Evolutionary conservation across 30 jellyfish, hydroid and myxozoan species (phyloP), one percentile per base, ranked within the genome.

Genomic region (Phacellophora camtschatica): DNA sequence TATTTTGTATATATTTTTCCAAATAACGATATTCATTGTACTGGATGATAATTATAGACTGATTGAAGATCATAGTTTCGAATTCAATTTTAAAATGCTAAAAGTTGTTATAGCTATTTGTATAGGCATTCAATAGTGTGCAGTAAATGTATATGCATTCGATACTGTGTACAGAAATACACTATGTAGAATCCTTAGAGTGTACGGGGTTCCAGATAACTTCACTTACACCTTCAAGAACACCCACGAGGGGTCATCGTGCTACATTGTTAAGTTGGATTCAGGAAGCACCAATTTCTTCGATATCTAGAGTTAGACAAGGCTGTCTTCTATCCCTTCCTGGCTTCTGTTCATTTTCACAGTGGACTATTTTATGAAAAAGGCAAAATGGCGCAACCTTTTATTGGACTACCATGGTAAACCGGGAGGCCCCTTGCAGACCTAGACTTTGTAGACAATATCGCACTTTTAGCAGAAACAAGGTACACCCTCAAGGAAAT

Each of bases 401-500:
- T 34, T 3, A 4, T 66, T 32, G 80, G 80, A 27, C 20, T 66
- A 15, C 31, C 18, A 0, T 66, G 65, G 80, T 16, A 34, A 37
- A 42, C 11, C 36, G 33, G 28, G 39, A 28, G 27, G 6, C 32
- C 12, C 10, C 80, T 66, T n/a, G 15, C 63, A 32, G 80, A 66
- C 56, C 36, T 66, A 29, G 80, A 66, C 41, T 66, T 66, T 33
- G 64, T 63, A 16, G 63, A 66, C 28, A 63, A 35, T 33, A 66
- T 66, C 4, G 80, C 61, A 13, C 32, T 66, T 36, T 42, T 66
- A 9, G 80, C 54, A 29, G 62, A 37, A 19, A n/a, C 61, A 37
- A 9, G 0, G 10, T 24, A 16, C 5, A 11, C 30, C 36, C 80
- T 28, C 16, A 61, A 66, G 41, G 41, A 66, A 35, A 15, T 66